Base-by-base conservation (phyloP, 1,140 invertebrate genomes). In the Araneus ventricosus region DNA sequence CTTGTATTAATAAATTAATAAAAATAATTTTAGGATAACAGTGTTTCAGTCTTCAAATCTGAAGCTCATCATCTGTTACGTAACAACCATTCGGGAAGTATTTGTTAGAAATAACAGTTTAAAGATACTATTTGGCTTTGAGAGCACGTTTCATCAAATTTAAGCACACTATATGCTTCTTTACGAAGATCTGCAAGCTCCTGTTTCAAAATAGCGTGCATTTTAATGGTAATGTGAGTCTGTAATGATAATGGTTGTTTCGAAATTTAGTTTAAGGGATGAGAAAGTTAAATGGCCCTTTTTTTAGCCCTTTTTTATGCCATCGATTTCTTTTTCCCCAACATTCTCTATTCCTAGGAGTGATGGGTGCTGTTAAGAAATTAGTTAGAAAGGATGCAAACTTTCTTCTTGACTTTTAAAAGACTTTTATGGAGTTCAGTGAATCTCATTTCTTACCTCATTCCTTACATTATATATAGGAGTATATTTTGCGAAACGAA, bases 211-310 rank as follows among this genome's bases (percentile, higher is more conserved):
- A 45, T 24, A 82, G 24, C 41, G 41, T 7, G 24, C 39, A 82
- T 52, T 24, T 41, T 52, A 82, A 45, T 52, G 80, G 80, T 82
- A 82, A 82, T 82, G 80, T 39, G 80, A 82, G 41, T 52, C 39
- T 52, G 80, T 82, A 52, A 82, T 82, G 80, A 82, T 82, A 82
- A 82, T 82, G 80, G 80, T 17, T 82, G 37, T 82, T 52, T 52
- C 39, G n/a, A 82, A 82, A 45, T 82, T 82, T 82, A 45, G 80
- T 82, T 82, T 82, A 45, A 52, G 41, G 80, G 41, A 24, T n/a
- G 39, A 17, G 24, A 41, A 82, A 82, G 37, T 82, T 52, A 82
- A 82, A 82, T 82, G 80, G 20, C 30, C 37, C 4, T 75, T 75
- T 75, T 63, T 63, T 63, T 6, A 2, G 24, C 6, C n/a, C 24